Base-by-base conservation (phyloP, 2,888 invertebrate genomes). In the Muschampia plurimacula region DNA sequence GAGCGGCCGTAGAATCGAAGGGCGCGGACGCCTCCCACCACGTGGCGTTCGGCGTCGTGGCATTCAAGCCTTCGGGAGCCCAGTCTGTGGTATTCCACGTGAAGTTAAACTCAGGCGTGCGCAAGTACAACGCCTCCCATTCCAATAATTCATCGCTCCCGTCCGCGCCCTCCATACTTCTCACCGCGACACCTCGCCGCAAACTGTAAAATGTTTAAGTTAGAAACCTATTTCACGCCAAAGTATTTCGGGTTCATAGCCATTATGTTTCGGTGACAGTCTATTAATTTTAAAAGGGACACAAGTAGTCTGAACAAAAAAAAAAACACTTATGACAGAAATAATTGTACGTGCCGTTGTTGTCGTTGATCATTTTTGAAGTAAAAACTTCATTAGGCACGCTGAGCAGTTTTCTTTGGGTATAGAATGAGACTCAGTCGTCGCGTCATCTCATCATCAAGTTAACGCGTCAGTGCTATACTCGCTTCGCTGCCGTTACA, bases 91-190 rank as follows among this genome's bases (percentile, higher is more conserved):
- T 80, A 81, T 93, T 92, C 88, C 87, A 89, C 74, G 89, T 85
- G 82, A 82, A 78, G 83, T 92, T 92, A 79, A 86, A 86, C 76
- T 83, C 81, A 68, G 88, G 88, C 75, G 90, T 83, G 76, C 86
- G 90, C 78, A 88, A 82, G 84, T 89, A 92, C 77, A 93, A 81
- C 80, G 89, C 87, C 83, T 92, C 93, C 93, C 93, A 93, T 78
- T 91, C 92, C 81, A 90, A 84, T 79, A 86, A 83, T 75, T 90
- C 90, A 76, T 89, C 90, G 80, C 84, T 82, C 75, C 81, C 88
- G 83, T 91, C 92, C 92, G 91, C 93, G 92, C 91, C 93, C 90
- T 89, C 92, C 94, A 93, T 93, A 76, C 84, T 84, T 82, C 89
- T 93, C 92, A 93, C 93, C 93, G 90, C 74, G 84, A 84, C 84